phyloP scores from a whole-genome alignment of 64 coral and sea anemone species.

The Montipora capricornis region DNA sequence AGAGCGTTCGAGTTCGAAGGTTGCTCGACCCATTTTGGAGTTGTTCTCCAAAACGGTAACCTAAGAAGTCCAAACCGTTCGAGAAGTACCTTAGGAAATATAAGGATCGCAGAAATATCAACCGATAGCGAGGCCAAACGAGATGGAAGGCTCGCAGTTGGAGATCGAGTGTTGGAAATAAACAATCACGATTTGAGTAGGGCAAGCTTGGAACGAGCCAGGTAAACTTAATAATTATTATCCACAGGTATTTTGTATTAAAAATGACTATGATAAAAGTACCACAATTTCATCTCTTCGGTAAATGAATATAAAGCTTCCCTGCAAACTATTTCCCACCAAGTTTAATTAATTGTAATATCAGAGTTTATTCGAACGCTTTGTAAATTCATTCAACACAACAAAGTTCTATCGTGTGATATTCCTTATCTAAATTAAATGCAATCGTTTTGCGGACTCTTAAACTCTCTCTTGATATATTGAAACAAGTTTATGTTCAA shows the following conservation, averaged over 20 bases:
- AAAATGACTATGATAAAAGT: no score
- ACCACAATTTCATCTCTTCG: no score
- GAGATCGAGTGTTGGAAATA: slow-evolving; percentile 72
- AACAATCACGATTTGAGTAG: slow-evolving; percentile 61
- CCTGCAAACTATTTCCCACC: no score
- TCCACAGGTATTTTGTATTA: no score
- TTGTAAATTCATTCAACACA: background rate
- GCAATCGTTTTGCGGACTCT: background rate
- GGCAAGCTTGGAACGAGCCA: slow-evolving; percentile 62
- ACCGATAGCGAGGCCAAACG: slow-evolving; percentile 17
- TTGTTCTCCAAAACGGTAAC: slow-evolving; percentile 40
- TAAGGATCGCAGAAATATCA: slow-evolving; percentile 50
- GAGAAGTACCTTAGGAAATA: slow-evolving; percentile 42
- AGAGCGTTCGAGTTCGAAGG: slow-evolving; percentile 65
- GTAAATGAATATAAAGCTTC: no score
- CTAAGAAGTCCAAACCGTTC: background rate
- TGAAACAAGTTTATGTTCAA: background rate
- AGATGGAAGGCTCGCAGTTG: slow-evolving; percentile 63
- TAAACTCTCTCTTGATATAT: background rate
- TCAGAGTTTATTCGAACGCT: no score
- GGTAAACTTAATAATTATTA: slow-evolving; percentile 2
- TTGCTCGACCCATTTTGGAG: slow-evolving; percentile 70
- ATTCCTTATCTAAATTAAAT: background rate
- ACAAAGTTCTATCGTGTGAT: background rate
- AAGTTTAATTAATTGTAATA: no score